These are phyloP conservation scores for Psix sp. DNA, from an alignment of 1,140 invertebrate genomes.

Conservation along the genomic window DNA sequence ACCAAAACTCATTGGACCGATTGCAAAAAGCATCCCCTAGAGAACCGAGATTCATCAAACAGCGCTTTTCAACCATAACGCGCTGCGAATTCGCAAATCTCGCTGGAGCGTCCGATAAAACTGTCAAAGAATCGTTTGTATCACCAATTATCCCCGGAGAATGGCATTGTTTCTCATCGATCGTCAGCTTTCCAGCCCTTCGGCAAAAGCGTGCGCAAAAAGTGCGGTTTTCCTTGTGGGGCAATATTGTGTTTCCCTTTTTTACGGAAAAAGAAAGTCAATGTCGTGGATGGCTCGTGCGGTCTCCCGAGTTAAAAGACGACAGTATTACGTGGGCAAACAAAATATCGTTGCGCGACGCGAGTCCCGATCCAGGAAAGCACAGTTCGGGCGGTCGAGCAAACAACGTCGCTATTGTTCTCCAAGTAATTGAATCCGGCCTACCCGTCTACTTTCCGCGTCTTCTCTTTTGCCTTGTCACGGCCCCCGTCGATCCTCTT, in stretches of 20 bases:
- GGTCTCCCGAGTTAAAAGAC: constrained; percentile 30
- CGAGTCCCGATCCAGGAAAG: constrained; percentile 69
- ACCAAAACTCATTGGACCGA: constrained; percentile 39
- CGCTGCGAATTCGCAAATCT: constrained; percentile 52
- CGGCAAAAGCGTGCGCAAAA: constrained; percentile 12
- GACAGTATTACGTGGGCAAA: constrained; percentile 70
- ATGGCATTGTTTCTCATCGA: constrained; percentile 52
- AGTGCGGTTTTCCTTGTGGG: constrained; percentile 22
- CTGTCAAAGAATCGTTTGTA: constrained; percentile 46
- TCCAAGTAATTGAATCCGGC: constrained; percentile 76
- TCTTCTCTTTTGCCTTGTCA: constrained; percentile 47
- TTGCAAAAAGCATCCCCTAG: constrained; percentile 13
- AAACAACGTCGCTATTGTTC: constrained; percentile 77
- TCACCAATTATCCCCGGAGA: constrained; percentile 51
- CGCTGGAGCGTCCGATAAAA: constrained; percentile 45
- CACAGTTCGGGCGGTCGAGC: constrained; percentile 69
- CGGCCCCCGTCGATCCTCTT: constrained; percentile 39
- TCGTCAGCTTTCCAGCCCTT: constrained; percentile 23
- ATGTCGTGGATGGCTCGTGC: constrained; percentile 3
- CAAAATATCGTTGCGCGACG: constrained; percentile 72
- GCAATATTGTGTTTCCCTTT: not conserved
- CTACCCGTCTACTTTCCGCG: constrained; percentile 45
- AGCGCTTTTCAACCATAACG: constrained; percentile 30
- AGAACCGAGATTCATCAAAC: constrained; percentile 37
- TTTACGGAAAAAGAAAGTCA: not conserved